Base-by-base conservation (phyloP, 2,888 invertebrate genomes). In the Anagyrus pseudococci region DNA sequence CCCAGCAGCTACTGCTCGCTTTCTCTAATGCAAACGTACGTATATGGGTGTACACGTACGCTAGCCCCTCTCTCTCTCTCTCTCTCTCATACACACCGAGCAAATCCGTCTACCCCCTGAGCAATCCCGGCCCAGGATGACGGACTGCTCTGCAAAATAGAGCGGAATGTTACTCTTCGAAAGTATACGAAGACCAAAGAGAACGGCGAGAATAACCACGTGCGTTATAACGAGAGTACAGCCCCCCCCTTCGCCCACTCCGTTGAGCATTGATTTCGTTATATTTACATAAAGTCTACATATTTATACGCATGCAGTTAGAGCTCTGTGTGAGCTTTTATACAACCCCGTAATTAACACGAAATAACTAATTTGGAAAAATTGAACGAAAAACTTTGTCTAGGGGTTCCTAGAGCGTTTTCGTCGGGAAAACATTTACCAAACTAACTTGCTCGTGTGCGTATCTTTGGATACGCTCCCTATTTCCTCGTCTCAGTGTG, bases 71-170 rank as follows among this genome's bases (percentile, higher is more conserved):
- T n/a, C n/a, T n/a, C n/a, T n/a, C n/a, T n/a, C n/a, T n/a, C n/a
- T n/a, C n/a, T 26, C 13, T 29, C n/a, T n/a, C n/a, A 33, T 15
- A 37, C 8, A 3, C 15, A 17, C 43, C 25, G 15, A 19, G 8
- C 15, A 17, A 4, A 10, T 48, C 22, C 10, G 8, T 40, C 29
- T 17, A 23, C 56, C 41, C 33, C 15, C 33, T 37, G 33, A 15
- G 15, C 33, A 37, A 37, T 37, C 8, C 33, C 15, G 33, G 15
- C 13, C 33, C 75, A 70, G 69, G 72, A 77, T 79, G 78, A 79
- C 77, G 77, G 75, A 79, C 77, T 77, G 75, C 74, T 69, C 70
- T 68, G 71, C 69, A 73, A 75, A 75, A 78, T 74, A 74, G 75
- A 77, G 72, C 73, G 70, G 71, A 77, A 75, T 77, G 44, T 41